These are phyloP conservation scores for cat (Felis catus) DNA, from an alignment of 2,113 vertebrate species.

Conservation along the genomic window DNA sequence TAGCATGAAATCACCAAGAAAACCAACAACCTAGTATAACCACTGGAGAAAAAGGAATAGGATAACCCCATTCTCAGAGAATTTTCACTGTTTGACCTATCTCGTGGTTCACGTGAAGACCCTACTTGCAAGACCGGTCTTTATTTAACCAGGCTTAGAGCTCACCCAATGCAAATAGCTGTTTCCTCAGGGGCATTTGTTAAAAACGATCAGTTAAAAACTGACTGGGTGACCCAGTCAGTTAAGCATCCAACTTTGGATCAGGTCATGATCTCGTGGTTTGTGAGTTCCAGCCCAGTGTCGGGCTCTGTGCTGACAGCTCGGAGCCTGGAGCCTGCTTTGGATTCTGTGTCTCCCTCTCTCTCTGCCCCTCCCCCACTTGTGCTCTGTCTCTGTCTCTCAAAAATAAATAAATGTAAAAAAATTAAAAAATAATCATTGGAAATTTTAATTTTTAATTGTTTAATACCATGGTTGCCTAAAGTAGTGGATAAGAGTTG, in stretches of 20 bases:
- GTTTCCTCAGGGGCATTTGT: neutral
- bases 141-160: constrained; percentile 1
- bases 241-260: no score
- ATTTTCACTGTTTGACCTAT: neutral
- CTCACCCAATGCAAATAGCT: neutral
- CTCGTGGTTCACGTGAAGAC: neutral
- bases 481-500: neutral
- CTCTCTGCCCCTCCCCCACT: no score
- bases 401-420: no score
- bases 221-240: no score
- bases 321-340: no score
- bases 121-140: neutral
- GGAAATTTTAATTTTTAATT: neutral
- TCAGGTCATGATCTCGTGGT: no score
- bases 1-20: neutral
- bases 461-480: neutral
- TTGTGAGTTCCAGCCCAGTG: no score
- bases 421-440: neutral
- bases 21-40: neutral
- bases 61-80: neutral
- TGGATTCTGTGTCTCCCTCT: no score
- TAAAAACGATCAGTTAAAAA: constrained; percentile 21
- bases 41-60: neutral
- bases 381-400: no score
- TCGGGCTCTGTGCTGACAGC: no score